phyloP scores from a whole-genome alignment of 2,113 vertebrate genomes.

The Oryzias woworae region DNA sequence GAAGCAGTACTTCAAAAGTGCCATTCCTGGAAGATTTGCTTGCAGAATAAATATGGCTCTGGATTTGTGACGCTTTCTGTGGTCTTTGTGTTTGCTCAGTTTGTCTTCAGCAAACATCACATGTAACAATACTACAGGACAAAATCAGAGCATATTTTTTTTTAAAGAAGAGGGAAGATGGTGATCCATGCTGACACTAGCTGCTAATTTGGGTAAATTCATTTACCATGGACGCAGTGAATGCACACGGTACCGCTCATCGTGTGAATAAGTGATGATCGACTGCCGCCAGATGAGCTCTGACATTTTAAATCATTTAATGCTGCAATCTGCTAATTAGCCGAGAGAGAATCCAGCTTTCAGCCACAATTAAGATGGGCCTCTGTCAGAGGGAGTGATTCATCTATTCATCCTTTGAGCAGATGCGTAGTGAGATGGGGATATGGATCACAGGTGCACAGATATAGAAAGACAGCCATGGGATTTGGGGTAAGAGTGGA shows the following conservation, averaged over 20 bases:
- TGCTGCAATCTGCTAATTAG: conserved; percentile 83
- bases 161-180: conserved; percentile 67
- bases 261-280: conserved; percentile 82
- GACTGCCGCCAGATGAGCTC: conserved; percentile 68
- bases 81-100: conserved; percentile 48
- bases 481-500: conserved; percentile 49
- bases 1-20: conserved; percentile 3
- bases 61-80: too few relatives aligned
- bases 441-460: conserved; percentile 44
- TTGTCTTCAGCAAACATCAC: conserved; percentile 63
- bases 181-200: conserved; percentile 77
- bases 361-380: conserved; percentile 78
- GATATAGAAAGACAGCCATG: conserved; percentile 51
- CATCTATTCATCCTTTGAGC: conserved; percentile 79
- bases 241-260: conserved; percentile 64
- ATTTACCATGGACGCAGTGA: conserved; percentile 78
- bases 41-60: conserved; percentile 9
- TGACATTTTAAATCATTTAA: conserved; percentile 85
- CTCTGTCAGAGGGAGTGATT: conserved; percentile 69
- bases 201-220: conserved; percentile 83
- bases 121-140: conserved; percentile 70
- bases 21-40: neutral
- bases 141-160: conserved; percentile 75
- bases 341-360: conserved; percentile 76
- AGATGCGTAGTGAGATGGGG: conserved; percentile 72